Evolutionary conservation across 2,888 invertebrate genomes (phyloP).

Genomic region (Tuta absoluta): DNA sequence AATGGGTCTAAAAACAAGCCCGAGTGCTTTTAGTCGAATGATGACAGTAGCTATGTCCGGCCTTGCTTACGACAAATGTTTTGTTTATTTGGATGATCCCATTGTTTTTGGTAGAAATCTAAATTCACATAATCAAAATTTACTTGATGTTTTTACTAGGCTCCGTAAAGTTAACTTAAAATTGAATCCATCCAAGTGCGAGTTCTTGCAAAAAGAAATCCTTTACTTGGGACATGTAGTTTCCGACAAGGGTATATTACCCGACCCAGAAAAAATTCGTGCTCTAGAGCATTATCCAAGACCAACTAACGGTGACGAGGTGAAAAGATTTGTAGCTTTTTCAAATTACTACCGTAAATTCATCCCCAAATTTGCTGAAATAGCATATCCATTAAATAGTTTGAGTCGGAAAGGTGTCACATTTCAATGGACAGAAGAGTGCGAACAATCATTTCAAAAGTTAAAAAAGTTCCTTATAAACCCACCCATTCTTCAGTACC

Average conservation of each 20-base stretch:
- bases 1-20: slow-evolving; percentile 33
- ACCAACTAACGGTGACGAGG: slow-evolving; percentile 8
- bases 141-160: slow-evolving; percentile 20
- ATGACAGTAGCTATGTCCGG: slow-evolving; percentile 36
- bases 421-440: slow-evolving; percentile 26
- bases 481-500: no score
- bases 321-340: slow-evolving; percentile 16
- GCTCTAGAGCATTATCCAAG: slow-evolving; percentile 1
- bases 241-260: slow-evolving; percentile 9
- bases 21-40: slow-evolving; percentile 30
- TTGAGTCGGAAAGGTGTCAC: slow-evolving; percentile 29
- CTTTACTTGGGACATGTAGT: slow-evolving; percentile 20
- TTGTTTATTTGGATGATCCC: no score
- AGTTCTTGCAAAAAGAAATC: slow-evolving; percentile 18
- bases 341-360: slow-evolving; percentile 28
- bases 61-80: no score
- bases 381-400: slow-evolving; percentile 29
- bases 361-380: slow-evolving; percentile 31
- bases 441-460: slow-evolving; percentile 26
- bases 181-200: slow-evolving; percentile 28
- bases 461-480: slow-evolving; percentile 23
- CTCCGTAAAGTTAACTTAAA: slow-evolving; percentile 29
- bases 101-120: no score
- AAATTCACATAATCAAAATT: slow-evolving; percentile 25
- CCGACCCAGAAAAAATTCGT: slow-evolving; percentile 11